Evolutionary conservation across 64 coral and sea anemone species (phyloP), one percentile per base, ranked within the genome.

Genomic region (Acropora yongei): DNA sequence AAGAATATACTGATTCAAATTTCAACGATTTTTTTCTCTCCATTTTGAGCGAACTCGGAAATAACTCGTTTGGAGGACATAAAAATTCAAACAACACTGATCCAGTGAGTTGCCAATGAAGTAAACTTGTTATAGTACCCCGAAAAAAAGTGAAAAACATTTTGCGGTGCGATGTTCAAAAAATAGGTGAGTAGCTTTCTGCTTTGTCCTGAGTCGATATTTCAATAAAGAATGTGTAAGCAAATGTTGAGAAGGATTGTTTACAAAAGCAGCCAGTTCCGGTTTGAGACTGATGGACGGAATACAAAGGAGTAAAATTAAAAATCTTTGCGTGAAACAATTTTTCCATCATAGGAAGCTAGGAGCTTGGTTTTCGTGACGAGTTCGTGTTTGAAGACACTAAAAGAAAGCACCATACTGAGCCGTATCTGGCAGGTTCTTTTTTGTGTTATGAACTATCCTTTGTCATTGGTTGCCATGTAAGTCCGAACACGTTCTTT

Each of bases 401-500:
- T 71, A 45, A 85, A 85, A 85, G 63, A 85, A 71, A 68, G n/a
- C 65, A 85, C 60, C 45, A 42, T 85, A 30, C 47, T 41, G 63
- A 71, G 82, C 63, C 18, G 7, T 9, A 6, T 20, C 8, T 71
- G 82, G 72, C 82, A 85, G 82, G 82, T 85, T 49, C 1, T 12
- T 0, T 7, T 71, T 85, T 85, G 63, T 85, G 82, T 85, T 85
- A 85, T 72, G 63, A 85, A 85, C 61, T 44, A 57, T 8, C 82
- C 49, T 85, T 85, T 85, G 63, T 85, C 63, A 44, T 50, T 14
- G 65, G 82, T 85, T 85, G 82, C 82, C 82, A 71, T 69, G 82
- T 85, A n/a, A 65, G 44, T 47, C 68, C 30, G 82, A 85, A 72
- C 61, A 85, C 82, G 82, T 85, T 85, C 82, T 85, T 83, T 49